These are phyloP conservation scores for Entomyzon cyanotis DNA, from an alignment of 2,113 vertebrate genomes.

Conservation along the genomic window DNA sequence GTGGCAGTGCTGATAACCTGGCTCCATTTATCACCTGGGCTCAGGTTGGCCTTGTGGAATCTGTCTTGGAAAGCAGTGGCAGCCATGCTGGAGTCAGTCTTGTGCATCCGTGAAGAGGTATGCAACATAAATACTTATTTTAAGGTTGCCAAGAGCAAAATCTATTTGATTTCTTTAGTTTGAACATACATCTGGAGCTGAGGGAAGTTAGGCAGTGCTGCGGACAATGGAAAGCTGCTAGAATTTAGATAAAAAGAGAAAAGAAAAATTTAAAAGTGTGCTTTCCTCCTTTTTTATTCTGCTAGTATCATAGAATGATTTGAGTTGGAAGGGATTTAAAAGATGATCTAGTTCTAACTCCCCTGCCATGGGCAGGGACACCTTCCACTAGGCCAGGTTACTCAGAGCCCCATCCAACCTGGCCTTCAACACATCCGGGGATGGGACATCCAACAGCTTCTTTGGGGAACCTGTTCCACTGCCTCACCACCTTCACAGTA, in stretches of 20 bases:
- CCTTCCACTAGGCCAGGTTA: background rate
- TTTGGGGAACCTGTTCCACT: background rate
- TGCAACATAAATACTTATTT: background rate
- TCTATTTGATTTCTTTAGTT: background rate
- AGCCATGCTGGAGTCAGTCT: background rate
- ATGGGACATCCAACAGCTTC: background rate
- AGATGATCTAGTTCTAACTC: background rate
- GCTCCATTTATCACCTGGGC: background rate
- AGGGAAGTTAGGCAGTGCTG: background rate
- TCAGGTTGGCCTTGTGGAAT: background rate
- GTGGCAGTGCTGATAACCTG: background rate
- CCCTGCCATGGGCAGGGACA: background rate
- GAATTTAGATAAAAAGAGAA: background rate
- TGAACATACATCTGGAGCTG: background rate
- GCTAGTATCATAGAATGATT: background rate
- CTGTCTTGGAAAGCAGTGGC: background rate
- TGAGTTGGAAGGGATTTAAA: background rate
- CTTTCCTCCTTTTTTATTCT: background rate
- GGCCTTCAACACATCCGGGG: background rate
- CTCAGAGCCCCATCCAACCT: background rate
- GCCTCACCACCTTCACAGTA: background rate
- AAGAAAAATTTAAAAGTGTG: background rate
- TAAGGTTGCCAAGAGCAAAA: background rate
- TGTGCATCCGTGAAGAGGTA: background rate
- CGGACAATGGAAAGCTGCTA: background rate